Evolutionary conservation across 2,888 invertebrate genomes (phyloP), one percentile per base, ranked within the genome.

Genomic region (Drosophila trichaetosa): DNA sequence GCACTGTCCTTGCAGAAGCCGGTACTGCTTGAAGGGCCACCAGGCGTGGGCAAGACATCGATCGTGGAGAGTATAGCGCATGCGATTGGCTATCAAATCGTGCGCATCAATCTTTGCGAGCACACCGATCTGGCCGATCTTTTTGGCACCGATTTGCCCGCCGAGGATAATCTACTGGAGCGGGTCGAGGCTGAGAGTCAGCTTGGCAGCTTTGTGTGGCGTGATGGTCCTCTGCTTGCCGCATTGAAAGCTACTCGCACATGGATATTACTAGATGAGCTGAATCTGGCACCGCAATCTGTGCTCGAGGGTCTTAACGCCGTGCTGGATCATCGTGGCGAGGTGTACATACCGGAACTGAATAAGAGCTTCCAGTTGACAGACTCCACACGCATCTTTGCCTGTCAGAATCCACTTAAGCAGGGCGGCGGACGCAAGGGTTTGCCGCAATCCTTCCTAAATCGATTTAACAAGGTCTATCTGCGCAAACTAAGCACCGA

Each of bases 51-150:
- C 4, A 99, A 99, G 94, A 99, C 99, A 0, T 98, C 98, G 82
- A 94, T 99, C 64, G 97, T 99, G 2, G 96, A 96, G 62, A 98
- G 98, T 33, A 94, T 99, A 48, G 99, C 99, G 0, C 96, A 95
- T 90, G 95, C 95, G 11, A 95, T 98, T 3, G 97, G 98, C 2
- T 96, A 98, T 92, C 95, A 95, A 89, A 95, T 99, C 38, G 96
- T 98, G 18, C 95, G 99, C 53, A 98, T 99, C 69, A 99, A 99
- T 94, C 94, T 99, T 56, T 99, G 99, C 58, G 99, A 99, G 91
- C 99, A 99, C 94, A 99, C 99, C 95, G 99, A 99, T 93, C 96
- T 99, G 61, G 97, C 98, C 16, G 99, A 99, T 94, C 94, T 99
- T 51, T 99, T 99, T 93, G 99, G 99, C 31, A 97, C 99, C 4